Evolutionary conservation across 2,888 invertebrate genomes (phyloP), one percentile per base, ranked within the genome.

Genomic region (Venusia cambrica): DNA sequence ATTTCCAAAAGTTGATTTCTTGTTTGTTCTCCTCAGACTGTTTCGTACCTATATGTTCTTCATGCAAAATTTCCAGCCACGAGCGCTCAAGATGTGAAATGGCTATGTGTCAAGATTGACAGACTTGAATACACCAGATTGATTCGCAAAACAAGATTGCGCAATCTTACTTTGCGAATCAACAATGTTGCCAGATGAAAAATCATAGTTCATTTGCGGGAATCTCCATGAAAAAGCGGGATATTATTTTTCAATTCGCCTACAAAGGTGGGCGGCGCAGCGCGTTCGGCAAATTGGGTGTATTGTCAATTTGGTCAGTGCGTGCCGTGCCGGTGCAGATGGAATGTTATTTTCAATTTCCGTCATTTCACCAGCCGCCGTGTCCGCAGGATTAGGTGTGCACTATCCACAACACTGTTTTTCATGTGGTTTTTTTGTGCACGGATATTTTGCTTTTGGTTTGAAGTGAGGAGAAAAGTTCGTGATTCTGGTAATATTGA

Each of bases 261-360:
- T 79, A 84, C 85, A 87, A 87, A 85, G 85, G 85, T 84, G 85
- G 84, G 73, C 81, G 76, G 73, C 63, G 73, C 63, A 70, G 30
- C 20, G 83, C 73, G 78, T 73, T 71, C 78, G 73, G 70, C 77
- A 85, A 85, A 85, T 85, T 87, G 85, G 84, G 81, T 83, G 85
- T 85, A 87, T 87, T 85, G 85, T 85, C 84, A 85, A 84, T 85
- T 87, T 83, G 85, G 84, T 76, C 85, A 85, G 85, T 87, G 87
- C 85, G 85, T 84, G 81, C 80, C 85, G 85, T 84, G 81, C 80
- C 72, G 64, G 77, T 75, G 78, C 78, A 79, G 81, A 81, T 77
- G 78, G 75, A 85, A 85, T 87, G 87, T 87, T 87, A 84, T 87
- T 85, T 87, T 87, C 87, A 85, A 87, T 87, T 85, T 84, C 81